Evolutionary conservation across 2,797 vertebrate genomes (phyloP).

Genomic region (Pangasius larnaudii): DNA sequence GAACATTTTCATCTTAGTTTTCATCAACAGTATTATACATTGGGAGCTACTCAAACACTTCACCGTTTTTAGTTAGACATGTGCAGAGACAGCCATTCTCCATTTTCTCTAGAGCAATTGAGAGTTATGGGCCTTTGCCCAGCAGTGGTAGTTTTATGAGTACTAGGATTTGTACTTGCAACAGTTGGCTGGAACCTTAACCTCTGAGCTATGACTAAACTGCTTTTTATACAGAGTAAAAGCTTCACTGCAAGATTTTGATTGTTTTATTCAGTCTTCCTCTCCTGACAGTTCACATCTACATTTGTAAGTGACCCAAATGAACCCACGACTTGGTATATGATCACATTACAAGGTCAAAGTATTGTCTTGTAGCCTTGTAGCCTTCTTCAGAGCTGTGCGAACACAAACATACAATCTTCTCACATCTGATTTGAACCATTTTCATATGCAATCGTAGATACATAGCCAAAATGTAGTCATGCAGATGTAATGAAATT

Average conservation of each 20-base stretch:
- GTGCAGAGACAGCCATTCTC: not conserved
- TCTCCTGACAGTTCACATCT: not conserved
- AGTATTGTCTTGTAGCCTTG: not conserved
- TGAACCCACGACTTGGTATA: not conserved
- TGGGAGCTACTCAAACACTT: too few species aligned
- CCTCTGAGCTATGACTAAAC: not conserved
- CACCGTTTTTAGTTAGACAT: too few species aligned
- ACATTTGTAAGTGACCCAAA: not conserved
- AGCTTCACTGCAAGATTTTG: not conserved
- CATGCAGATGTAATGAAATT: not conserved
- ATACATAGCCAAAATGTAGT: not conserved
- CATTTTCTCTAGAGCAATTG: not conserved
- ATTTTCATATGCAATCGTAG: not conserved
- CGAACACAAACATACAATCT: not conserved
- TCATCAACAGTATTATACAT: not conserved
- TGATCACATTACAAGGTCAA: not conserved
- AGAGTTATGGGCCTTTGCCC: not conserved
- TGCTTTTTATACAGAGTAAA: not conserved
- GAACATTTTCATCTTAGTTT: not conserved
- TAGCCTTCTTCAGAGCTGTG: not conserved
- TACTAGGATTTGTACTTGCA: not conserved
- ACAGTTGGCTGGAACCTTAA: not conserved
- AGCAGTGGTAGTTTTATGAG: not conserved
- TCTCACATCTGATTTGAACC: not conserved
- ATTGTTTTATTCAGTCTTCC: not conserved